Percentiles rank a stretch among this genome's conserved stretches.
These are phyloP conservation scores for Chromobotia macracanthus DNA, from an alignment of 2,797 vertebrate genomes.

Conservation along the genomic window DNA sequence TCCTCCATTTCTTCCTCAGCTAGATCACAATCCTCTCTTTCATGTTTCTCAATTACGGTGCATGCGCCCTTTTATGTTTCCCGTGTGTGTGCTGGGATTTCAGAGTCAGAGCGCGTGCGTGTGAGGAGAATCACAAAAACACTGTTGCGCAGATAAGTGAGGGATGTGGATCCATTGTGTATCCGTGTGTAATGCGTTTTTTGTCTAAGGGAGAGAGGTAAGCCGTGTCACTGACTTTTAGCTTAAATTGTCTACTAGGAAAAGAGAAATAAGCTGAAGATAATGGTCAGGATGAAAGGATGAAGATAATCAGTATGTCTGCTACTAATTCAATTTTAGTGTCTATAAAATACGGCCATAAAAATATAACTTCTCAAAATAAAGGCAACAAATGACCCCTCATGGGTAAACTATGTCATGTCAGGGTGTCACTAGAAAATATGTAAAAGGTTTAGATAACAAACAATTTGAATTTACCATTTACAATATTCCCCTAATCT, in stretches of 20 bases:
- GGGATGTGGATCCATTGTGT: slow-evolving; percentile 39
- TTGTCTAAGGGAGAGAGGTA: slow-evolving; percentile 3
- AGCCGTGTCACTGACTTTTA: background rate
- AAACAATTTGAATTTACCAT: too few relatives aligned
- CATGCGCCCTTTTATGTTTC: slow-evolving; percentile 60
- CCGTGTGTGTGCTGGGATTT: slow-evolving; percentile 60
- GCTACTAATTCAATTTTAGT: background rate
- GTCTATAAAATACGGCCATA: background rate
- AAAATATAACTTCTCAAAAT: background rate
- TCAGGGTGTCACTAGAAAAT: too few relatives aligned
- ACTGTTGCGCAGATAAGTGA: slow-evolving; percentile 55
- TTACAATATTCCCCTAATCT: too few relatives aligned
- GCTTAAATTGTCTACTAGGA: background rate
- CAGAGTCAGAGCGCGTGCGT: slow-evolving; percentile 52
- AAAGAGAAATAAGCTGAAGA: background rate
- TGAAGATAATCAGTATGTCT: background rate
- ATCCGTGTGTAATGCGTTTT: slow-evolving; percentile 1
- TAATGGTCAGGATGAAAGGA: too few relatives aligned
- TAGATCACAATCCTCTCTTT: slow-evolving; percentile 50
- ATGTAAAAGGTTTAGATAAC: too few relatives aligned
- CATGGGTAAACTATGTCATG: too few relatives aligned
- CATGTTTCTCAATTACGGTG: slow-evolving; percentile 69
- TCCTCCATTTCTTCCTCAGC: slow-evolving; percentile 64
- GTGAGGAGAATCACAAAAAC: slow-evolving; percentile 70
- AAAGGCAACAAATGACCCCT: too few relatives aligned